These are phyloP conservation scores for Tipula helvola DNA, from an alignment of 2,888 invertebrate species.

Conservation along the genomic window DNA sequence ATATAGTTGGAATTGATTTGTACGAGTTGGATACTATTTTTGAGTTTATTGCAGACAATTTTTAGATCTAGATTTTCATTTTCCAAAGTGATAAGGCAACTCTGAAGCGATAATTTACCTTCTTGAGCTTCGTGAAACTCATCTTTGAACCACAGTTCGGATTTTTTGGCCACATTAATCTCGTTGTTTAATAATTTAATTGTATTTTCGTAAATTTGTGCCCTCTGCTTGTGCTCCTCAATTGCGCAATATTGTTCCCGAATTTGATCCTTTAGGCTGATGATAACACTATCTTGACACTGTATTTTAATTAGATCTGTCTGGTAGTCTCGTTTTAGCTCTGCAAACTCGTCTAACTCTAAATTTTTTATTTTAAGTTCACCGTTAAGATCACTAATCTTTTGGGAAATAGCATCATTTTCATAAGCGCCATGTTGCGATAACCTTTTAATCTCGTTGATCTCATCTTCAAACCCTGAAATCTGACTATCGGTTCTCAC, in stretches of 20 bases:
- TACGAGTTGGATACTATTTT: not conserved
- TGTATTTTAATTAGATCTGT: not conserved
- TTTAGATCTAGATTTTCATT: not conserved
- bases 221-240: not conserved
- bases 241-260: not conserved
- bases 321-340: not conserved
- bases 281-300: not conserved
- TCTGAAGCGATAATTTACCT: not conserved
- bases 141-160: not conserved
- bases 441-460: not conserved
- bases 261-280: not conserved
- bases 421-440: not conserved
- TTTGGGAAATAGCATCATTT: not conserved
- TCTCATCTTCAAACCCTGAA: not conserved
- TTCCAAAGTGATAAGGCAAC: not conserved
- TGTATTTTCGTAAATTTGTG: not conserved
- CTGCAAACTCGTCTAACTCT: not conserved
- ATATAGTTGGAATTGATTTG: not conserved
- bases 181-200: not conserved
- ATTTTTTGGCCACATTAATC: not conserved
- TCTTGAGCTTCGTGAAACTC: not conserved
- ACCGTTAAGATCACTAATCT: not conserved
- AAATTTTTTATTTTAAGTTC: not conserved
- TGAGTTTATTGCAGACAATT: not conserved
- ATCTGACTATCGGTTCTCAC: not conserved